Evolutionary conservation across 2,888 invertebrate genomes (phyloP), one percentile per base, ranked within the genome.

Genomic region (Oeneis ivallda): DNA sequence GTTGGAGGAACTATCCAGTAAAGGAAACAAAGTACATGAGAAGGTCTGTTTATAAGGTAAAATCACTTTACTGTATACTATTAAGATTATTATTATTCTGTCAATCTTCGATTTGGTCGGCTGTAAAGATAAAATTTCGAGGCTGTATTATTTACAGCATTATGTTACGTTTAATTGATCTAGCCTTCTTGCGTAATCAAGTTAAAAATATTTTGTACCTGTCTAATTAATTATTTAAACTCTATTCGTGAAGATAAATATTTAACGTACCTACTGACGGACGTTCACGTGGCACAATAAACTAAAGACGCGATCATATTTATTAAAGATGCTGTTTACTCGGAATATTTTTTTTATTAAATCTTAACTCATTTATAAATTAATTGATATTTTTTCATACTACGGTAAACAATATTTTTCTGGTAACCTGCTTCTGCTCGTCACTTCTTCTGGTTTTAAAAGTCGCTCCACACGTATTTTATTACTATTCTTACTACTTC

Each of bases 1-100:
- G 43, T 52, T 41, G 7, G 7, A 13, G 37, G 34, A 13, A 47
- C 13, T n/a, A 41, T 50, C 56, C 37, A 10, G 57, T 43, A 17
- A n/a, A 64, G 37, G 50, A 59, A 64, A 58, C 15, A 19, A 37
- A 54, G 7, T 54, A 43, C 17, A 37, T 26, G 37, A 41, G n/a
- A 47, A 17, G 52, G 34, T 47, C 39, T 60, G 65, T 65, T 60
- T 60, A 60, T 65, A 65, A 65, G 65, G 65, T 65, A 65, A 65
- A 26, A 32, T 17, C 15, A 53, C 11, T 26, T 45, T 50, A 8
- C 41, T 17, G 11, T 56, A 5, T 34, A 34, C 34, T 4, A 26
- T 26, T 26, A 2, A 26, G 26, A 26, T 26, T 26, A 26, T 26
- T 26, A 26, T 26, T 26, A 26, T 26, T 26, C 26, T 26, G 15